phyloP scores from a whole-genome alignment of 2,113 vertebrate genomes.

The Nematolebias whitei region DNA sequence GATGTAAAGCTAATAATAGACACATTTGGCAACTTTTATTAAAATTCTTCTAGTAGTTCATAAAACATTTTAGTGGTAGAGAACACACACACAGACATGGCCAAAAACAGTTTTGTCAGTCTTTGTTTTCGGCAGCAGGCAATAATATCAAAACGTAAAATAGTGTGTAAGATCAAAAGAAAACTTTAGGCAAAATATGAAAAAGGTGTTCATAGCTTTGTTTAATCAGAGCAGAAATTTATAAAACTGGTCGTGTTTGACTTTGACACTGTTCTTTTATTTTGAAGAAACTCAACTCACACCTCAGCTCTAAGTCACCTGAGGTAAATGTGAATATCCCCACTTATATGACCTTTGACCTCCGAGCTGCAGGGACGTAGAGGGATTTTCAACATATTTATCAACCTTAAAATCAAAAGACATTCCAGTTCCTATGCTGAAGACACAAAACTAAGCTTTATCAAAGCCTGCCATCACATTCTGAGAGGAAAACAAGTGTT shows the following conservation, averaged over 20 bases:
- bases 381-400: not conserved
- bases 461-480: not conserved
- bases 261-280: not conserved
- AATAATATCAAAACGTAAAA: too few relatives aligned
- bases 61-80: too few relatives aligned
- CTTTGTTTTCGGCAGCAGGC: too few relatives aligned
- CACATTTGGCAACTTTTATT: too few relatives aligned
- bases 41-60: too few relatives aligned
- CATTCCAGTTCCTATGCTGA: not conserved
- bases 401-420: slow-evolving; percentile 5
- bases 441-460: not conserved
- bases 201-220: not conserved
- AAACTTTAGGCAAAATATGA: not conserved
- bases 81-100: too few relatives aligned
- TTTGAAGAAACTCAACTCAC: slow-evolving; percentile 21
- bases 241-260: too few relatives aligned
- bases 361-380: slow-evolving; percentile 5
- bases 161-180: not conserved
- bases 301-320: slow-evolving; percentile 44
- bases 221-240: not conserved
- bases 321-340: slow-evolving; percentile 33
- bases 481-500: not conserved
- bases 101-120: too few relatives aligned
- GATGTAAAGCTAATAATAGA: too few relatives aligned
- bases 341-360: slow-evolving; percentile 55